Evolutionary conservation across 2,888 invertebrate species (phyloP).

Genomic region (Lasiommata megera): DNA sequence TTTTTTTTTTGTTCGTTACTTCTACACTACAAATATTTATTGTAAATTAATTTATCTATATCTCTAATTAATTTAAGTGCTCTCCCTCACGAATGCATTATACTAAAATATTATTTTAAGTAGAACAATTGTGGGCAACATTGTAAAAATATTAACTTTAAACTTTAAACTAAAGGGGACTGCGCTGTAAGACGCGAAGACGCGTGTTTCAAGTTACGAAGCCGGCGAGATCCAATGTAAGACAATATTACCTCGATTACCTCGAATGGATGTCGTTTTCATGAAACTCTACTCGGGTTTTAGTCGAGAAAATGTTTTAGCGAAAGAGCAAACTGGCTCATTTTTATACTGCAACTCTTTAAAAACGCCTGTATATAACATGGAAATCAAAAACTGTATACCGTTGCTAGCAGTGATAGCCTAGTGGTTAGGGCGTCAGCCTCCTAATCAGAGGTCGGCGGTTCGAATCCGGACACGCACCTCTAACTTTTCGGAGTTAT

Average conservation of each 20-base stretch:
- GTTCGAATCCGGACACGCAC: no score
- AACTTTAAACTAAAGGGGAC: neutral
- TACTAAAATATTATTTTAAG: no score
- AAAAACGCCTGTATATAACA: neutral
- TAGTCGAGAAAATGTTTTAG: neutral
- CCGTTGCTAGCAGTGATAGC: no score
- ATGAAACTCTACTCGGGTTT: neutral
- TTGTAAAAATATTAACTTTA: neutral
- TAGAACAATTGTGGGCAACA: neutral
- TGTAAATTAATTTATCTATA: no score
- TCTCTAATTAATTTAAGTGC: no score
- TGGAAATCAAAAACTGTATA: no score
- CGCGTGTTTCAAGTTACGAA: neutral
- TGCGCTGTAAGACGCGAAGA: neutral
- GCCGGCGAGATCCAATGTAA: neutral
- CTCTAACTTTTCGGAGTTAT: no score
- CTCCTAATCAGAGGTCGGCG: no score
- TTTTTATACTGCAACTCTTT: neutral
- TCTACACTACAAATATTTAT: no score
- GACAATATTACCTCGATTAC: slow-evolving; percentile 6
- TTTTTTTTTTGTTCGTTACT: no score
- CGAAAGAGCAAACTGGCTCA: neutral
- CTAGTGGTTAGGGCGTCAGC: no score
- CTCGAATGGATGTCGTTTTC: slow-evolving; percentile 5
- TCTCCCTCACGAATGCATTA: no score